Base-by-base conservation (phyloP, 2,888 invertebrate species). In the Tinea trinotella region DNA sequence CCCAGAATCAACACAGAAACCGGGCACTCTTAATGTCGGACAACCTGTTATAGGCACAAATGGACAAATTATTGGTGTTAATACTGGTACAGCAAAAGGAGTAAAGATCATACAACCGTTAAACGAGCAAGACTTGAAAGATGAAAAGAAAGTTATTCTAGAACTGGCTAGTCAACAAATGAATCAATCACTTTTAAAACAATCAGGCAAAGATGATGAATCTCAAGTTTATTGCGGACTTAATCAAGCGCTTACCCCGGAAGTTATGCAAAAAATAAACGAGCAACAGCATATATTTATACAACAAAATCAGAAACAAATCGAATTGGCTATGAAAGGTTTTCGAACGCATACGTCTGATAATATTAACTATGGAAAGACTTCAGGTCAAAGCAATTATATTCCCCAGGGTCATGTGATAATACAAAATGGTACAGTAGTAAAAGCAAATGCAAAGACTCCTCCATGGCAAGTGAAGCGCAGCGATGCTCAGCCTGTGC, bases 381-480 rank as follows among this genome's bases (percentile, higher is more conserved):
- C 67, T 17, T 71, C 70, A 40, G 63, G 65, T 13, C 78, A 74
- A 56, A 68, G 64, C 54, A 82, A 76, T 57, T 82, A 75, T 58
- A 59, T 75, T 53, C 74, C 76, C 12, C 85, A 81, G 56, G 82
- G 70, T 13, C 85, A 85, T 60, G 56, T 87, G 24, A 76, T 86
- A 6, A 82, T 85, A 60, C 84, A 85, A 58, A 84, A 83, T 59
- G 86, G 86, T 54, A 76, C 85, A 3, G 80, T 87, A 7, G 78
- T 87, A 36, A 84, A 86, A 68, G 77, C 84, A 0, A 85, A 84
- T 61, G 76, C 81, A 1, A 87, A 88, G 65, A 83, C 88, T 20
- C 88, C 89, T n/a, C 88, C 88, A 3, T 89, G 89, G 89, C 89
- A 88, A 72, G 84, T 88, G 57, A 86, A 88, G 58, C 63, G 76